Evolutionary conservation across 2,797 vertebrate species (phyloP).

Genomic region (Lateolabrax maculatus): DNA sequence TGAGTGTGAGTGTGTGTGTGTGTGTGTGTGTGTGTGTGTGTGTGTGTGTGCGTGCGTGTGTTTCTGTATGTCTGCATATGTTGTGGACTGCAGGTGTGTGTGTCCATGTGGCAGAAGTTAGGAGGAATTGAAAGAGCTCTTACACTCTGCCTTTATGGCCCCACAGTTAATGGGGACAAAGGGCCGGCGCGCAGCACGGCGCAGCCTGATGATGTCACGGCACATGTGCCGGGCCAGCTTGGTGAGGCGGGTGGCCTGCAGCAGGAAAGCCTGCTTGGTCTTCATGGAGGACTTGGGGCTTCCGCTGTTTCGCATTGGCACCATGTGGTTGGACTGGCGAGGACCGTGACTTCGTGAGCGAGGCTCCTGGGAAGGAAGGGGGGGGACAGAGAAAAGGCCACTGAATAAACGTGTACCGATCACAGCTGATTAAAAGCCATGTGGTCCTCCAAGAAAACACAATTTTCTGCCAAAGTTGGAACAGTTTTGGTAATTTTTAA

Average conservation of each 20-base stretch:
- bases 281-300: conserved; percentile 97
- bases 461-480: neutral
- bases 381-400: neutral
- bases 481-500: no score
- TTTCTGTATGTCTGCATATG: conserved; percentile 43
- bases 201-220: conserved; percentile 96
- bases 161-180: conserved; percentile 99
- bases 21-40: conserved; percentile 43
- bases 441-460: neutral
- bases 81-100: conserved; percentile 53
- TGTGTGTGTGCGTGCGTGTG: conserved; percentile 52
- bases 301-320: conserved; percentile 93
- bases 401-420: neutral
- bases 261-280: conserved; percentile 97
- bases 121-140: conserved; percentile 99
- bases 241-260: conserved; percentile 96
- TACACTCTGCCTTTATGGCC: conserved; percentile 99
- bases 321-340: conserved; percentile 94
- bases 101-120: conserved; percentile 87
- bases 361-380: conserved; percentile 83
- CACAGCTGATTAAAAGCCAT: neutral
- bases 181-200: conserved; percentile 95
- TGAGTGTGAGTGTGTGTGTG: conserved; percentile 46
- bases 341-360: conserved; percentile 91
- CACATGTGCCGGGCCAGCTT: conserved; percentile 98